Base-by-base conservation (phyloP, 1,140 invertebrate genomes). In the Battus philenor region DNA sequence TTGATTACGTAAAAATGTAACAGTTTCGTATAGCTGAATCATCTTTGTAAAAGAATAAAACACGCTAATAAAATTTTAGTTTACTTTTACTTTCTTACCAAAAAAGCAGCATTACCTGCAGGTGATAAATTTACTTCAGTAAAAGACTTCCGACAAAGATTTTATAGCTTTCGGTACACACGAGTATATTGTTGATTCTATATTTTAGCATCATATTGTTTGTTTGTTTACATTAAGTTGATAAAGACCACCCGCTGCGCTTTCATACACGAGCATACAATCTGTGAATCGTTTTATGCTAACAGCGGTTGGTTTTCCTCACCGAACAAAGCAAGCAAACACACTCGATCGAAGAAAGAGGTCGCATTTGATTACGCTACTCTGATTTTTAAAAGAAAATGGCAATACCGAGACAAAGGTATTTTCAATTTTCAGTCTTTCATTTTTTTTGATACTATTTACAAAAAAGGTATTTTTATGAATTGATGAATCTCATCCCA, bases 161-260 rank as follows among this genome's bases (percentile, higher is more conserved):
- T 20, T 30, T 30, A 30, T 30, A 11, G 29, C 10, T 24, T 43
- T 34, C 47, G 16, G 31, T 10, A 32, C 39, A 6, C 17, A 17
- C 32, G 18, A 8, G 8, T n/a, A 41, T 41, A 50, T 29, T 75
- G 73, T 83, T 77, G 59, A 60, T 68, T 75, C 68, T 64, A 56
- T 67, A 58, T 76, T 79, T 80, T 75, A 72, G 65, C 71, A 73
- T 72, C 61, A 64, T 63, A 69, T 67, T 72, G 67, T 73, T 63
- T 70, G 22, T 56, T 52, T 81, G 77, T 80, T 78, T 84, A 76
- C 67, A 61, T 81, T 78, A 63, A 69, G 68, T 76, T 84, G 80
- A 84, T 81, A 80, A 72, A 80, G 80, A 84, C 80, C 80, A 84
- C 77, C 79, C 79, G 79, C 64, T 50, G 56, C 31, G 55, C 24